A percentile compares a stretch with the other conserved stretches of the same genome.
These are phyloP conservation scores for Cygnus atratus DNA, from an alignment of 2,113 vertebrate species.

Conservation along the genomic window DNA sequence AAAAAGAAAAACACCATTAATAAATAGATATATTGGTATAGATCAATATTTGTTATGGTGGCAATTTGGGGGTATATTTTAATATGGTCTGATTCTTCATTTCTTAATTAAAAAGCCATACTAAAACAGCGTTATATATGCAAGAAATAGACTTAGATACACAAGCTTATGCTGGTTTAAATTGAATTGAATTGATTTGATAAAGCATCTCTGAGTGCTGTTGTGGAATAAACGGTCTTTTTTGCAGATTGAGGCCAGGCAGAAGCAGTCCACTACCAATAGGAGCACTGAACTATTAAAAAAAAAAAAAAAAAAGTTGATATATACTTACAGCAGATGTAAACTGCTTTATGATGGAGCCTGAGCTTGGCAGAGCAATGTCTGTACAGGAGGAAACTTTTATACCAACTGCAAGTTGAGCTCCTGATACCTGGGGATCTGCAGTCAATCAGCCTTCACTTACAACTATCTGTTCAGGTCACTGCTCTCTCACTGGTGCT, in stretches of 20 bases:
- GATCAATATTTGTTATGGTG: not conserved
- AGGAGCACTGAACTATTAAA: not conserved
- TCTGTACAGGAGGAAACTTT: not conserved
- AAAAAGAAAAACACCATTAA: fast-evolving
- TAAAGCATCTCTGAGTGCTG: not conserved
- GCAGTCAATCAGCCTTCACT: not conserved
- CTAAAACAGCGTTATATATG: not conserved
- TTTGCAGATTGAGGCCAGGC: not conserved
- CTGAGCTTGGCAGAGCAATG: not conserved
- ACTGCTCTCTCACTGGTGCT: not conserved
- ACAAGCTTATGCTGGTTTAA: not conserved
- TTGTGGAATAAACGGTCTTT: not conserved
- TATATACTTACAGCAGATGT: not conserved
- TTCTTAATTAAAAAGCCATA: not conserved
- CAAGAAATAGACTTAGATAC: not conserved
- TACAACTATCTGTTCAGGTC: not conserved
- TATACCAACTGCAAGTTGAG: not conserved
- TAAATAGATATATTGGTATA: not conserved
- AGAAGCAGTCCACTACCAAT: not conserved
- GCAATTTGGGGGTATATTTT: not conserved
- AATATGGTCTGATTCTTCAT: not conserved
- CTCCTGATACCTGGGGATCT: not conserved
- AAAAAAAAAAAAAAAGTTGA: not conserved
- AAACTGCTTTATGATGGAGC: not conserved
- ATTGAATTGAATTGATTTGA: not conserved